Base-by-base conservation (phyloP, 1,140 invertebrate genomes). In the Pseudoatta argentina region DNA sequence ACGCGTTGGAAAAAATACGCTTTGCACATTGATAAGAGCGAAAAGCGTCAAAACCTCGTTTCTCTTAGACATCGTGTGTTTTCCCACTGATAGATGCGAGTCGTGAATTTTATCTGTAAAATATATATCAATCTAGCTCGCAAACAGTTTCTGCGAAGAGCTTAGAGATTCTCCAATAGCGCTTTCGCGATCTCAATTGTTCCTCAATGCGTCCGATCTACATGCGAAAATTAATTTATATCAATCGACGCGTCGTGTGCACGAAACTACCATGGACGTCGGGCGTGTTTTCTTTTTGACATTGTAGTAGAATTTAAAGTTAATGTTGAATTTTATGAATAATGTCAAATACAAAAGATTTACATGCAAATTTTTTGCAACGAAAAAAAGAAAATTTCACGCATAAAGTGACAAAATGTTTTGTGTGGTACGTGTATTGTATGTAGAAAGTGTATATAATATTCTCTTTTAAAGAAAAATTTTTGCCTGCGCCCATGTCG, bases 1-100 rank as follows among this genome's bases (percentile, higher is more conserved):
- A 18, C 75, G 16, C 10, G 21, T 2, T 10, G 27, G 55, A 59
- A 64, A 89, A 89, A 76, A 24, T 34, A 14, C 39, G 73, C 69
- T 89, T 89, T 89, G 72, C 86, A 76, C 39, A 87, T 24, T 87
- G 88, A 89, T 89, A 89, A 89, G 59, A 87, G 27, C 57, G 82
- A 71, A 83, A 57, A 44, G 5, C 16, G n/a, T 24, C 14, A 24
- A 39, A 39, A 71, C 24, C 34, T 76, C 18, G 53, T 64, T 27
- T 53, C 53, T 64, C 16, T 16, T 34, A 85, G 44, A 85, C 21
- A 34, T 59, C 39, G n/a, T 75, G 44, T 48, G 66, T 72, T 73
- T 83, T 48, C 69, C 30, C 55, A 44, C 55, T 73, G 79, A 83
- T 57, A 73, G 55, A 83, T 14, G 69, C 44, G 39, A 73, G 27